A percentile compares a stretch with the other conserved stretches of the same genome.
Evolutionary conservation across 1,140 invertebrate genomes (phyloP).

Genomic region (Cyclina sinensis): DNA sequence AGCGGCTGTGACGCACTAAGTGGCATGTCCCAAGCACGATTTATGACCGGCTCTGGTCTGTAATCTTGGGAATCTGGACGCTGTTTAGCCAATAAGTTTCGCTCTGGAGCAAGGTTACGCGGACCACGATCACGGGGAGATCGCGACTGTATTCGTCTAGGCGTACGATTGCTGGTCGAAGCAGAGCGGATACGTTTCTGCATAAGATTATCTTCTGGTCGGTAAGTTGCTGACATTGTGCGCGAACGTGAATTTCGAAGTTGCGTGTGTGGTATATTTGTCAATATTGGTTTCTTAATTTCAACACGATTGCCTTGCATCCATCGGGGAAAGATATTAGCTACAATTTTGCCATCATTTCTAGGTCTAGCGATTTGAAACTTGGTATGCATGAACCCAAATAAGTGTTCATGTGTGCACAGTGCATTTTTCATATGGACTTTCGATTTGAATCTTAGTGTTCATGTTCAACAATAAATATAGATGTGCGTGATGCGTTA

Average conservation of each 20-base stretch:
- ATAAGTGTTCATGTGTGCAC: too few relatives aligned
- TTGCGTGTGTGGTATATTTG: background rate
- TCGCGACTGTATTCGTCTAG: background rate
- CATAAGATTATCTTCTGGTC: background rate
- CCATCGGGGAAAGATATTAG: constrained; percentile 24
- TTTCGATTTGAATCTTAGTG: too few relatives aligned
- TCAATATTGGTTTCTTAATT: background rate
- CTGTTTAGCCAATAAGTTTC: too few relatives aligned
- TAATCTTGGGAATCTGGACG: background rate
- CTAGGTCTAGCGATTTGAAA: background rate
- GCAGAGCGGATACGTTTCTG: background rate
- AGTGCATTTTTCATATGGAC: too few relatives aligned
- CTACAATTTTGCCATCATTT: background rate
- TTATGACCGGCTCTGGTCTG: background rate
- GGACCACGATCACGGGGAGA: background rate
- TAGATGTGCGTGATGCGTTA: too few relatives aligned
- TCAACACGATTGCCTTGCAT: background rate
- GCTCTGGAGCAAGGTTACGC: background rate
- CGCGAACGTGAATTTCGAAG: background rate
- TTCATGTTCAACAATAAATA: too few relatives aligned
- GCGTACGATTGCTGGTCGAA: background rate
- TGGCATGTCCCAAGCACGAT: background rate
- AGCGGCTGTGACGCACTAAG: background rate
- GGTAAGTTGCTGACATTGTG: background rate
- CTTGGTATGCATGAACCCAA: too few relatives aligned